A percentile compares a stretch with the other conserved stretches of the same genome.
These are phyloP conservation scores for Alaudala cheleensis DNA, from an alignment of 2,113 vertebrate genomes.

Conservation along the genomic window DNA sequence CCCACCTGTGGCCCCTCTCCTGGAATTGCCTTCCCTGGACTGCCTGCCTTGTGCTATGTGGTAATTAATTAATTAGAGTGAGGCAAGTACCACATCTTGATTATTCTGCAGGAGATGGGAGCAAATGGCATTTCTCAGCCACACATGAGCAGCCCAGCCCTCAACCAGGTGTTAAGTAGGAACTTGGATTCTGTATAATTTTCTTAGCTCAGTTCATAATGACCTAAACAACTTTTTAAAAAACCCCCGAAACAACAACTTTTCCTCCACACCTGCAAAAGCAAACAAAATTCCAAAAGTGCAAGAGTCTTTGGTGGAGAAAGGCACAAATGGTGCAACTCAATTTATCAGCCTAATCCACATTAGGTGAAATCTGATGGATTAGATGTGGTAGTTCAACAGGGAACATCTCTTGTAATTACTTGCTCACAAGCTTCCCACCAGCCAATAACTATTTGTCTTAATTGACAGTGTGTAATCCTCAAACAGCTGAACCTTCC, in stretches of 20 bases:
- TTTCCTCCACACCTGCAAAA: background rate
- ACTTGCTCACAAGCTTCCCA: background rate
- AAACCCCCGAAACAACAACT: background rate
- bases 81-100: background rate
- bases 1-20: background rate
- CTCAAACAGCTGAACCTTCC: background rate
- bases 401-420: slow-evolving; percentile 9
- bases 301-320: background rate
- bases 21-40: background rate
- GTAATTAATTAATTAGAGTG: background rate
- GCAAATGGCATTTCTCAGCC: background rate
- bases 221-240: background rate
- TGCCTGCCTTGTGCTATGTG: background rate
- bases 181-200: background rate
- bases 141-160: background rate
- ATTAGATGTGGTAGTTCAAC: background rate
- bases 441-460: slow-evolving; percentile 1
- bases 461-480: background rate
- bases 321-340: background rate
- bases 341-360: background rate
- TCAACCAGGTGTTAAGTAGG: background rate
- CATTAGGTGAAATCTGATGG: background rate
- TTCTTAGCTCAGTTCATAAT: background rate
- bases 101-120: background rate
- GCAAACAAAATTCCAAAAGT: background rate